Base-by-base conservation (phyloP, 2,797 vertebrate genomes). In the Sebastes itinus region DNA sequence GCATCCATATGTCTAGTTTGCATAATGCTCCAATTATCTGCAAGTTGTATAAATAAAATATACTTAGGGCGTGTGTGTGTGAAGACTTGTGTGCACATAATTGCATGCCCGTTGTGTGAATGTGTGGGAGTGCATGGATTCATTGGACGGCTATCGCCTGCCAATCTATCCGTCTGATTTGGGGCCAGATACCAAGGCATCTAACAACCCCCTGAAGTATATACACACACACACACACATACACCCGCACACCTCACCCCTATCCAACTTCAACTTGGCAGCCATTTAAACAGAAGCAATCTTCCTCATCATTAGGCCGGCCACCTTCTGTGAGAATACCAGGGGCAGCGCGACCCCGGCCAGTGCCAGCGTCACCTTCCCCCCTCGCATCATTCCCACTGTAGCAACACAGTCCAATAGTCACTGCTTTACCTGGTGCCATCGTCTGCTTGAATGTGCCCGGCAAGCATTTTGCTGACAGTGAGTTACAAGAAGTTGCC, bases 221-320 rank as follows among this genome's bases (percentile, higher is more conserved):
- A 61, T 56, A 66, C 61, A 49, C 75, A 80, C 22, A 59, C 75
- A 49, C 28, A 72, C 68, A 63, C 68, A 52, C 60, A 56, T 20
- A 54, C 77, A 74, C 35, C 35, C 23, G 75, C 71, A 64, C 54
- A 49, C 66, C 2, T 68, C 59, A 79, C 27, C 46, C 28, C 20
- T 49, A 20, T 79, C 75, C 87, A 86, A 77, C 86, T 84, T 83
- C 68, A 81, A 75, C 76, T 88, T 91, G 92, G 85, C 90, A 85
- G 81, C 71, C 90, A 87, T 90, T 91, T 87, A 82, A 78, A 86
- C 72, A 83, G 75, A 86, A 30, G 75, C 84, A 66, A 83, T 92
- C 89, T 90, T 92, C 85, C 85, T 85, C 90, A 87, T 95, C 93
- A 94, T 95, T 95, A 95, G 82, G 78, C 81, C 23, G 71, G 72